Conservation (phyloP, 2,888 invertebrate species). For the Drosophila mettleri region DNA sequence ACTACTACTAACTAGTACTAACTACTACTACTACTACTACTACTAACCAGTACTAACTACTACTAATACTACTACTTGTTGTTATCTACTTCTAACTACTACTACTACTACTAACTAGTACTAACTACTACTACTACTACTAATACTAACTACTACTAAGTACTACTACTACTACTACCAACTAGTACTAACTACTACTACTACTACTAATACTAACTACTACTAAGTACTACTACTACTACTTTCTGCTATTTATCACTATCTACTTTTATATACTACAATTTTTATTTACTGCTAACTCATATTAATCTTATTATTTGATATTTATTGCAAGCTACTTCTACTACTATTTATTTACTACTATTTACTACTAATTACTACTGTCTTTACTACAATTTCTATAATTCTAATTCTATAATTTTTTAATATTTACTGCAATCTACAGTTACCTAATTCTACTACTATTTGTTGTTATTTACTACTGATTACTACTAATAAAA, state of each 20-base stretch:
- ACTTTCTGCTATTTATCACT: too few relatives aligned
- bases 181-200: too few relatives aligned
- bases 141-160: not conserved
- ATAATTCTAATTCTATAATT: not conserved
- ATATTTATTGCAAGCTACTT: too few relatives aligned
- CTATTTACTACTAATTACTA: not conserved
- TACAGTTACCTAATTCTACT: not conserved
- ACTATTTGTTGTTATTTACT: not conserved
- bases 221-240: too few relatives aligned
- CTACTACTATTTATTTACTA: not conserved
- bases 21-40: not conserved
- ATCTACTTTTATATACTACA: too few relatives aligned
- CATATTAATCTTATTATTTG: too few relatives aligned
- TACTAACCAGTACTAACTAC: not conserved
- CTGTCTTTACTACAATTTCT: not conserved
- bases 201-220: too few relatives aligned
- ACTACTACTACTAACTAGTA: not conserved
- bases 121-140: not conserved
- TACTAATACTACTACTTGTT: not conserved
- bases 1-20: too few relatives aligned
- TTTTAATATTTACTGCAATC: not conserved
- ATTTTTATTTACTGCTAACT: too few relatives aligned
- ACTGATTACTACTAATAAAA: too few relatives aligned
- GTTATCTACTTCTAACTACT: not conserved
- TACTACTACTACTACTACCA: not conserved